Base-by-base conservation (phyloP, 2,888 invertebrate genomes). In the Andrena minutula region DNA sequence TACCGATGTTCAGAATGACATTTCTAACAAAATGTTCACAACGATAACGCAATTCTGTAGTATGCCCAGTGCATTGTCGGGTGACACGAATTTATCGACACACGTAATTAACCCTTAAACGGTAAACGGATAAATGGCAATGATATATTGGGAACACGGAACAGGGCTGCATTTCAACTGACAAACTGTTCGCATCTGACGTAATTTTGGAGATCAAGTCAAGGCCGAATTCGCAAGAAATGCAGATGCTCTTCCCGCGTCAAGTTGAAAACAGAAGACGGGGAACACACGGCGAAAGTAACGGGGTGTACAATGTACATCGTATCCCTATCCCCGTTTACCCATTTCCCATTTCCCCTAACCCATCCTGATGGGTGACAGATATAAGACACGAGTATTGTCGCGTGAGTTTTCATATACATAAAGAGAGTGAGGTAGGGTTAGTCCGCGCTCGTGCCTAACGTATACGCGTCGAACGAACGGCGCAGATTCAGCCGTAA, bases 181-280 rank as follows among this genome's bases (percentile, higher is more conserved):
- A 75, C 61, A 84, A 81, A 85, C 74, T 64, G 69, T 84, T 79
- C 63, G 56, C 75, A 75, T 79, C 85, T 86, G 85, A 91, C 87
- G 85, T 86, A 87, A 89, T 89, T 89, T 84, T 83, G 80, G 78
- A 82, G 82, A 89, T 86, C 83, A 85, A 85, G 76, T 87, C 88
- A 89, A 91, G 89, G 90, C 85, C 89, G 61, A 75, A 32, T 76
- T 75, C 35, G 51, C 20, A 32, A 65, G 53, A 65, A 80, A 79
- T 47, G 70, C 58, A 65, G 58, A 63, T 49, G 56, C 69, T 65
- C 20, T 61, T 70, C 47, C 66, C 53, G 75, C 72, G 61, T 66
- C 56, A 58, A 56, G 53, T 76, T 71, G 28, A 53, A 71, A 73
- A 68, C 51, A 47, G 51, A 71, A 68, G n/a, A 26, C 26, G 16